Conservation (phyloP, 2,888 invertebrate genomes). For the Oxycera nigricornis region DNA sequence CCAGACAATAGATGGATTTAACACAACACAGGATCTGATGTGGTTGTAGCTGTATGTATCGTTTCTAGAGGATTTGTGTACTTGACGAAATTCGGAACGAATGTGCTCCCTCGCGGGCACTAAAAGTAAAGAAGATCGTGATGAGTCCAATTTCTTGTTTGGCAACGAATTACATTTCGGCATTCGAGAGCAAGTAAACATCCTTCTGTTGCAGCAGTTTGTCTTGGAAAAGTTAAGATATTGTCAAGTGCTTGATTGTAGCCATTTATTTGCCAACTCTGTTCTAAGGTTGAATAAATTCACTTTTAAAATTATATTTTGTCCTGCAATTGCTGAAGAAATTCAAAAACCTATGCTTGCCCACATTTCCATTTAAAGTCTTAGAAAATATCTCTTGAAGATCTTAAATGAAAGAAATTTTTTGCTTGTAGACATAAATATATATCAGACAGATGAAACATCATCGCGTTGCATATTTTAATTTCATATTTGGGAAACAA, state of each 20-base stretch:
- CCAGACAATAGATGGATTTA: not conserved
- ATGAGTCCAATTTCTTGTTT: conserved; percentile 38
- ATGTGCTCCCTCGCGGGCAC: conserved; percentile 7
- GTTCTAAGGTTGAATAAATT: not conserved
- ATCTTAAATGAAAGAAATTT: too few species aligned
- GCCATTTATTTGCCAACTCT: not conserved
- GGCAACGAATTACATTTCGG: conserved; percentile 11
- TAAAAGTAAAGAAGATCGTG: conserved; percentile 22
- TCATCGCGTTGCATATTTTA: too few species aligned
- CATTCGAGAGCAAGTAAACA: conserved; percentile 23
- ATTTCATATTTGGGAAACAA: too few species aligned
- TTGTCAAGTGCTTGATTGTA: not conserved
- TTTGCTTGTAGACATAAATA: too few species aligned
- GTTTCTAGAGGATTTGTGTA: not conserved
- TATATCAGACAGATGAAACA: too few species aligned
- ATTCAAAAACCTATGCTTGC: too few species aligned
- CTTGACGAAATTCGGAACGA: not conserved
- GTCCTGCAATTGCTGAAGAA: too few species aligned
- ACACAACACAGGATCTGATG: not conserved
- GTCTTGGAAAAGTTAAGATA: not conserved
- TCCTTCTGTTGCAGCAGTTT: not conserved
- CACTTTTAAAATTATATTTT: too few species aligned
- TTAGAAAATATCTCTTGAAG: too few species aligned
- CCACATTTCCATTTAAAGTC: too few species aligned
- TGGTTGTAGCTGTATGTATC: not conserved